A percentile compares a stretch with the other conserved stretches of the same genome.
phyloP scores from a whole-genome alignment of 2,888 invertebrate species.

The Xestia xanthographa region DNA sequence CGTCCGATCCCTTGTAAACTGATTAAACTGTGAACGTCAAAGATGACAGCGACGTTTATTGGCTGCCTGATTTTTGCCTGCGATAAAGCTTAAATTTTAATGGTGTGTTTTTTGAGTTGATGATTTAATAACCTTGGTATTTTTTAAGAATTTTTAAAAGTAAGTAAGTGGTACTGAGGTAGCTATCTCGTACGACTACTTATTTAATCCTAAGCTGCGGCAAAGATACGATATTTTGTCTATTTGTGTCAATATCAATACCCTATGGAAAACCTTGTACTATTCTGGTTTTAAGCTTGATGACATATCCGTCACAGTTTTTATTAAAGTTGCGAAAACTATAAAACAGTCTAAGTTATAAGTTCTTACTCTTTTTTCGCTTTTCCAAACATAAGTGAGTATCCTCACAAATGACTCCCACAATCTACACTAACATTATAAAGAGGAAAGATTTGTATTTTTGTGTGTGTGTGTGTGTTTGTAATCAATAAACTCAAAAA shows the following conservation, averaged over 20 bases:
- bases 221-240: background rate
- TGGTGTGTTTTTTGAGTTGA: background rate
- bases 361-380: background rate
- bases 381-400: background rate
- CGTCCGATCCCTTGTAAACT: slow-evolving; percentile 38
- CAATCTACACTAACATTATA: too few relatives aligned
- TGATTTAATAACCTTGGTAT: background rate
- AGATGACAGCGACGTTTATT: slow-evolving; percentile 26
- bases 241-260: background rate
- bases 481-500: too few relatives aligned
- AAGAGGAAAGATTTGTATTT: too few relatives aligned
- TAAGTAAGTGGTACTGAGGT: background rate
- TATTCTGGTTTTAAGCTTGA: background rate
- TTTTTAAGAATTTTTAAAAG: background rate
- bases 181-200: background rate
- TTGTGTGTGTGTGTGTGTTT: too few relatives aligned
- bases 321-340: background rate
- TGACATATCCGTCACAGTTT: background rate
- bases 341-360: background rate
- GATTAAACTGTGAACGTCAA: slow-evolving; percentile 48
- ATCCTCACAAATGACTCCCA: background rate
- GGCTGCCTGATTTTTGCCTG: slow-evolving; percentile 8
- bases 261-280: background rate
- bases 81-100: slow-evolving; percentile 13
- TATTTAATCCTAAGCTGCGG: background rate